Base-by-base conservation (phyloP, 2,888 invertebrate species). In the Thumatha senex region DNA sequence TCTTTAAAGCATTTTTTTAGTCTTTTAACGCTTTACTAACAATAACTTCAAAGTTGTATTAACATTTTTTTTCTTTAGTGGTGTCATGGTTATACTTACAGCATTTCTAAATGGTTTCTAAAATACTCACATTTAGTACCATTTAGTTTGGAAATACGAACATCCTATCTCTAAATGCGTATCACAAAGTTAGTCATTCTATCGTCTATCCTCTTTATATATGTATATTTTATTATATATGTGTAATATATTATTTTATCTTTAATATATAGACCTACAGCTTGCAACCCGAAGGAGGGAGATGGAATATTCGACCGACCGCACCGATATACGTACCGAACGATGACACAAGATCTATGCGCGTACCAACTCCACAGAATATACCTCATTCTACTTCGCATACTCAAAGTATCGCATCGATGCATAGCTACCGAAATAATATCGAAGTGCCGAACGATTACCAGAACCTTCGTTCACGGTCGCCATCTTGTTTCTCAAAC, bases 401-500 rank as follows among this genome's bases (percentile, higher is more conserved):
- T 64, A 86, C 92, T 36, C 91, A 92, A 65, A 92, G 92, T 68
- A 92, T 92, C 52, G 91, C 92, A 9, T 92, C 92, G 36, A 92
- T 92, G 89, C 92, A 92, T 80, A 92, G 90, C 89, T 89, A 86
- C 84, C 82, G 89, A 74, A 89, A 84, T 70, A 90, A 87, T 79
- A 89, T 91, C 46, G 91, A 90, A 73, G 82, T 88, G 52, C 91
- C 91, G 48, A 89, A 81, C 70, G 92, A 92, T 63, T 92, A 92
- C 78, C 92, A 90, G 78, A 91, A 90, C 60, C 78, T 89, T 64
- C 80, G 92, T 54, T 91, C 92, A 61, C 87, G 92, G 65, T 91
- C 92, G 84, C 92, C 92, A 85, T 92, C 92, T 85, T 92, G 90
- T 78, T 92, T 89, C 52, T 91, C 91, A 0, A 91, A 90, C 80